A percentile compares a stretch with the other conserved stretches of the same genome.
Conservation (phyloP, 2,113 vertebrate species). For the Tachuris rubrigastra region DNA sequence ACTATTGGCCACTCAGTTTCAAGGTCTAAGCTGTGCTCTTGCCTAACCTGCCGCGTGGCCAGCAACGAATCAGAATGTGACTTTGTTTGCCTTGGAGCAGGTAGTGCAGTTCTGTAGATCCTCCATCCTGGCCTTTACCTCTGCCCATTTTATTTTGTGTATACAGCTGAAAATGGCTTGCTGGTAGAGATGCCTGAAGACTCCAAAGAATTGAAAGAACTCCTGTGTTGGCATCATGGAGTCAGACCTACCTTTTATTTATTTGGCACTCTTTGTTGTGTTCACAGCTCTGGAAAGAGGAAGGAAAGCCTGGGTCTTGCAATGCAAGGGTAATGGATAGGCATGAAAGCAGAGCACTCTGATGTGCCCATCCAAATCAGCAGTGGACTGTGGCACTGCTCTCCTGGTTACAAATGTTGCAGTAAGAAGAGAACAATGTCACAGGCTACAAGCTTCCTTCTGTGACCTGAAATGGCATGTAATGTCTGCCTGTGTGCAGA, state of each 20-base stretch:
- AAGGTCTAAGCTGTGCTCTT: background rate
- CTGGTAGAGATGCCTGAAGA: background rate
- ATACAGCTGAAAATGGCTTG: background rate
- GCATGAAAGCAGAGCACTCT: background rate
- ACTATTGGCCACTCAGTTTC: rapidly evolving
- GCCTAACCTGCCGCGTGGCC: background rate
- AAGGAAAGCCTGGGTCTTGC: background rate
- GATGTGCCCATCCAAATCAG: background rate
- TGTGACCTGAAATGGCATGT: background rate
- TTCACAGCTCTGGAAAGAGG: background rate
- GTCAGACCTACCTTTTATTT: background rate
- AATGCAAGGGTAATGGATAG: background rate
- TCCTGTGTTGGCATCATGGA: background rate
- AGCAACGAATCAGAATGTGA: background rate
- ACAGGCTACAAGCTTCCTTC: background rate
- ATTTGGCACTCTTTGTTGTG: background rate
- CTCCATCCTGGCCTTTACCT: background rate
- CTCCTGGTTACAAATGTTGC: background rate
- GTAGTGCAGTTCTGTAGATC: background rate
- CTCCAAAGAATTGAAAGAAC: background rate
- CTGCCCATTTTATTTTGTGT: background rate
- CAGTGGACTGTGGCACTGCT: background rate
- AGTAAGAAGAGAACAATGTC: background rate
- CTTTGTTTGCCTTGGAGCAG: background rate
- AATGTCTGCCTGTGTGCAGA: background rate